These are phyloP conservation scores for Dicentrarchus labrax DNA, from an alignment of 2,113 vertebrate species.

Conservation along the genomic window DNA sequence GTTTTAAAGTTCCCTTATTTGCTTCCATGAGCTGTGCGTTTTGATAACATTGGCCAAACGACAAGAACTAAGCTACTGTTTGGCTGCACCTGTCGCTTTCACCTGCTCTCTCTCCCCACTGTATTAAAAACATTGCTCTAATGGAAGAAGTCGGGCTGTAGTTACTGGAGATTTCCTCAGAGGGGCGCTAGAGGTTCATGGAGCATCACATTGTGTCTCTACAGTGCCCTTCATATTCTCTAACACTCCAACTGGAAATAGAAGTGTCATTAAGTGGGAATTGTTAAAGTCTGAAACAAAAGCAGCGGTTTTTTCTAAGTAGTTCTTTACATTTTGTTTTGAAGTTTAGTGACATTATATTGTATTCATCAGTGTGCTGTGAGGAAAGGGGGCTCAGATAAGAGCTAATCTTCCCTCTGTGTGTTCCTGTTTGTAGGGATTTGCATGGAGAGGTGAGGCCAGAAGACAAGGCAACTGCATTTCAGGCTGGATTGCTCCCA, in stretches of 20 bases:
- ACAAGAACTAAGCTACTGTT: not conserved
- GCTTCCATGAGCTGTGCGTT: not conserved
- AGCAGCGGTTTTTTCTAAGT: not conserved
- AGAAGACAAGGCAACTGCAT: constrained; percentile 18
- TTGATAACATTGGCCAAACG: not conserved
- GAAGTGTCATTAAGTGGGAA: not conserved
- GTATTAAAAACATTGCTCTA: fast-evolving
- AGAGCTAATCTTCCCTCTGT: constrained; percentile 59
- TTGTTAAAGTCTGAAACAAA: no score
- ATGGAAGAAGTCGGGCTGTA: not conserved
- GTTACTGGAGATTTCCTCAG: constrained; percentile 12
- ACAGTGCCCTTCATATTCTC: no score
- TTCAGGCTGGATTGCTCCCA: constrained; percentile 48
- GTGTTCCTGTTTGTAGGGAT: constrained; percentile 68
- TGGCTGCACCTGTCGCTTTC: not conserved
- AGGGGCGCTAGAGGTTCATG: constrained; percentile 23
- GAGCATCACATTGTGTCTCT: not conserved
- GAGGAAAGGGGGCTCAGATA: constrained; percentile 5
- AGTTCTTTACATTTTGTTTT: no score
- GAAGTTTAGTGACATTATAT: not conserved
- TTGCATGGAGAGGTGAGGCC: constrained; percentile 37
- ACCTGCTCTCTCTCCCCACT: not conserved
- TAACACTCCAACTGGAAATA: not conserved
- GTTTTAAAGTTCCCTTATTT: not conserved
- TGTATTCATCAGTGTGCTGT: constrained; percentile 25